phyloP scores from a whole-genome alignment of 2,113 vertebrate species.

The Colaptes auratus region DNA sequence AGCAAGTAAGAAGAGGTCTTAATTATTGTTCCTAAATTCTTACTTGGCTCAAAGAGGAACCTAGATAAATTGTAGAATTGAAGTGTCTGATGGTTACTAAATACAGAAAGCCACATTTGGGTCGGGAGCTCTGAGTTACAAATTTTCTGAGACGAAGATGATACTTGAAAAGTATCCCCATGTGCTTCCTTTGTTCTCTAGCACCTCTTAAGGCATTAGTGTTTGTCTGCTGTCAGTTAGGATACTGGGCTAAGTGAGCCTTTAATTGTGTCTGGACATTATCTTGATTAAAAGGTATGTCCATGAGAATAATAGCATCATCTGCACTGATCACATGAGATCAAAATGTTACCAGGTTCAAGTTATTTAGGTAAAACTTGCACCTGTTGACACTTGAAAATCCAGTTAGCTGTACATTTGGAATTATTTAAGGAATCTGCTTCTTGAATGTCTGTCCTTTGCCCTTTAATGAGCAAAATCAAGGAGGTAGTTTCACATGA shows the following conservation, averaged over 20 bases:
- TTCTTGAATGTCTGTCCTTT: background rate
- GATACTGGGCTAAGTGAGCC: background rate
- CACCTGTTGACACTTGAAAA: background rate
- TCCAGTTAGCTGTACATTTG: background rate
- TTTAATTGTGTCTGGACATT: background rate
- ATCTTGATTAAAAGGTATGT: accelerated
- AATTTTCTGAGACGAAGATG: background rate
- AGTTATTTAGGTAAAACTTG: background rate
- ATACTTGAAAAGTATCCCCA: background rate
- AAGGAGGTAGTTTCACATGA: background rate
- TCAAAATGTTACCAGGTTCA: background rate
- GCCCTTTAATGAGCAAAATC: background rate
- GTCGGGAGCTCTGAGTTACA: background rate
- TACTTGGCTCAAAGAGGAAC: background rate
- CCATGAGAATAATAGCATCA: background rate
- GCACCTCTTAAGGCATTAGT: background rate
- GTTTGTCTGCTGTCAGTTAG: background rate
- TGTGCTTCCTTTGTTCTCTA: background rate
- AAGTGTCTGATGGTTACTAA: background rate
- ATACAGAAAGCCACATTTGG: background rate
- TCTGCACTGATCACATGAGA: background rate
- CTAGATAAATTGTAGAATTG: background rate
- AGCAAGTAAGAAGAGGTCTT: background rate
- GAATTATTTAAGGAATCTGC: background rate
- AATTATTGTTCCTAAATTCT: background rate